These are phyloP conservation scores for Pionites leucogaster DNA, from an alignment of 2,113 vertebrate genomes.

Conservation along the genomic window DNA sequence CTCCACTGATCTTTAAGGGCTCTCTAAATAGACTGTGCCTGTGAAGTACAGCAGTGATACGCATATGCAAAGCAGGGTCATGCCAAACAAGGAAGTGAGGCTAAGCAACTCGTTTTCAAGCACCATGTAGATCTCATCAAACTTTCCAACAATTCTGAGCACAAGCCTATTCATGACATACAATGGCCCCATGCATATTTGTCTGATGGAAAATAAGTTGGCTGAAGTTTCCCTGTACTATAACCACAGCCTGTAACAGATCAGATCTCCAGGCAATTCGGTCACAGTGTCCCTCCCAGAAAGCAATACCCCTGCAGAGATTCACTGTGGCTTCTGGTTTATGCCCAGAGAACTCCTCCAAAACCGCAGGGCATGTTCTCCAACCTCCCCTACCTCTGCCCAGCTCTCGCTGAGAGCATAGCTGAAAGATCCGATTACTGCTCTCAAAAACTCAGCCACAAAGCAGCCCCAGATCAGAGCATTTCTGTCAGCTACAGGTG, in stretches of 20 bases:
- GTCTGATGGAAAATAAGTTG: background rate
- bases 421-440: background rate
- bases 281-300: background rate
- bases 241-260: background rate
- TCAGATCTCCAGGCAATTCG: background rate
- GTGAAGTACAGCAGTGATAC: background rate
- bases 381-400: background rate
- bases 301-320: background rate
- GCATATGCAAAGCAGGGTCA: background rate
- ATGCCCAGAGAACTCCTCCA: background rate
- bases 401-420: background rate
- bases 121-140: background rate
- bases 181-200: background rate
- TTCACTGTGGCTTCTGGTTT: background rate
- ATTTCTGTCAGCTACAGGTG: background rate
- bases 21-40: background rate
- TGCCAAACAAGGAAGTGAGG: background rate
- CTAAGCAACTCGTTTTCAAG: background rate
- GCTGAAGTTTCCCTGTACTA: background rate
- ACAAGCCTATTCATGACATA: background rate
- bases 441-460: background rate
- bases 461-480: background rate
- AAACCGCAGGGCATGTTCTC: rapidly evolving
- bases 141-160: background rate
- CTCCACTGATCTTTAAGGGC: background rate